Percentiles rank a stretch among this genome's conserved stretches.
Conservation (phyloP, 2,888 invertebrate species). For the Gerris lacustris region DNA sequence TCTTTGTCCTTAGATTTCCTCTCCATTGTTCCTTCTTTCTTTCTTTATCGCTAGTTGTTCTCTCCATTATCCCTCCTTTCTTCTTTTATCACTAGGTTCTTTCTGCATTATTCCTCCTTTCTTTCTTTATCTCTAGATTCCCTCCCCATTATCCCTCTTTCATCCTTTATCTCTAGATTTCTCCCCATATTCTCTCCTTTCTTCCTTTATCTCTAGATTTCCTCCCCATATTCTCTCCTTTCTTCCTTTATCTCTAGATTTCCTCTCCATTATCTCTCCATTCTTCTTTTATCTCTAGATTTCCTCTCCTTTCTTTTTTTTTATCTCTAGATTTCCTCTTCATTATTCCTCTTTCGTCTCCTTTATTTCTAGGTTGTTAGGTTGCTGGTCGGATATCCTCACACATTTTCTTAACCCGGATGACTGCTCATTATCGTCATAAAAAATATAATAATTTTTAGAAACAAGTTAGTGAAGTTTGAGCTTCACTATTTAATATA, state of each 20-base stretch:
- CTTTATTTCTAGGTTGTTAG: neutral
- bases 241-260: constrained; percentile 8
- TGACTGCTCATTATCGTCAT: too few relatives aligned
- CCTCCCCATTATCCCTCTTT: constrained; percentile 11
- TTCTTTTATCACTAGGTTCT: constrained; percentile 3
- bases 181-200: constrained; percentile 6
- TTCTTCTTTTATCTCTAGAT: too few relatives aligned
- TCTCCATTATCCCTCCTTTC: constrained; percentile 14
- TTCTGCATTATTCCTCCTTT: neutral
- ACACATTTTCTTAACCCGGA: too few relatives aligned
- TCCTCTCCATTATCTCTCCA: constrained; percentile 13
- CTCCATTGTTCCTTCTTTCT: constrained; percentile 16
- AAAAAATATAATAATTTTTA: too few relatives aligned
- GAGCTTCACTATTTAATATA: too few relatives aligned
- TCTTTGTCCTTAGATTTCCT: constrained; percentile 9
- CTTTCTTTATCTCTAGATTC: constrained; percentile 8
- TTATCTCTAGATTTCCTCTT: constrained; percentile 13
- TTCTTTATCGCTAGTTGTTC: constrained; percentile 19
- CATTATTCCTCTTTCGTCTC: neutral
- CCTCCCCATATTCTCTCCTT: constrained; percentile 9
- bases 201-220: constrained; percentile 9
- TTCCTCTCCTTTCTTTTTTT: neutral
- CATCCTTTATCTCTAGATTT: constrained; percentile 8
- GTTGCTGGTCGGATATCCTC: too few relatives aligned
- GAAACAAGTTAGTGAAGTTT: too few relatives aligned